Conservation (phyloP, 2,888 invertebrate species). For the Schrankia costaestrigalis region DNA sequence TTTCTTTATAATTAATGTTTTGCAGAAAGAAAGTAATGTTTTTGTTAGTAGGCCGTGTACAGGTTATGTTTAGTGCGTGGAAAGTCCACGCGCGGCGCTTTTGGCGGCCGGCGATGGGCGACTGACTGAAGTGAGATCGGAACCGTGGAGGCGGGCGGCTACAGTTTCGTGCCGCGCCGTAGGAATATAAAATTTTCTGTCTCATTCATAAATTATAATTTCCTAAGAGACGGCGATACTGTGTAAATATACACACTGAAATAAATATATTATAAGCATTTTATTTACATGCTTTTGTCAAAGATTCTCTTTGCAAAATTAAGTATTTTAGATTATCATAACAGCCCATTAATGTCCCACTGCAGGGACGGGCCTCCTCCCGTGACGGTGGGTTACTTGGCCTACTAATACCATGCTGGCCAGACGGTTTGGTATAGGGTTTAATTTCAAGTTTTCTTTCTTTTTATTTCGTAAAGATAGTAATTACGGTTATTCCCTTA, state of each 20-base stretch:
- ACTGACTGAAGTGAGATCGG: too few relatives aligned
- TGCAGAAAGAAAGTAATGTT: slow-evolving; percentile 23
- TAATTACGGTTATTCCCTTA: too few relatives aligned
- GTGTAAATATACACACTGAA: slow-evolving; percentile 14
- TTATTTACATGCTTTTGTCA: not conserved
- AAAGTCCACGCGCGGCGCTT: slow-evolving; percentile 63
- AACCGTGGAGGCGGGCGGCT: slow-evolving; percentile 61
- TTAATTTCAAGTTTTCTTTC: too few relatives aligned
- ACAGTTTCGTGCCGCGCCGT: slow-evolving; percentile 15
- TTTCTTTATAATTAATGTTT: slow-evolving; percentile 13
- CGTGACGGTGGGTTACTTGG: too few relatives aligned
- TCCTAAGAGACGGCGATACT: slow-evolving; percentile 16
- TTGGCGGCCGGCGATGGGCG: slow-evolving; percentile 58
- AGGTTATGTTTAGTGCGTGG: slow-evolving; percentile 65
- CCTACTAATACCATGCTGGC: too few relatives aligned
- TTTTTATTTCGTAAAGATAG: too few relatives aligned
- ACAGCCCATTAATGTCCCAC: too few relatives aligned
- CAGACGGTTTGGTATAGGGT: too few relatives aligned
- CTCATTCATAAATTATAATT: slow-evolving; percentile 27
- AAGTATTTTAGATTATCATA: not conserved
- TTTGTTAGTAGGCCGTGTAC: slow-evolving; percentile 43
- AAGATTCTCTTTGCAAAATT: not conserved
- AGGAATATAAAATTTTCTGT: slow-evolving; percentile 32
- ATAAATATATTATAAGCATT: not conserved
- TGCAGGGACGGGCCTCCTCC: too few relatives aligned